Evolutionary conservation across 2,113 vertebrate species (phyloP).

Genomic region (Panthera tigris): DNA sequence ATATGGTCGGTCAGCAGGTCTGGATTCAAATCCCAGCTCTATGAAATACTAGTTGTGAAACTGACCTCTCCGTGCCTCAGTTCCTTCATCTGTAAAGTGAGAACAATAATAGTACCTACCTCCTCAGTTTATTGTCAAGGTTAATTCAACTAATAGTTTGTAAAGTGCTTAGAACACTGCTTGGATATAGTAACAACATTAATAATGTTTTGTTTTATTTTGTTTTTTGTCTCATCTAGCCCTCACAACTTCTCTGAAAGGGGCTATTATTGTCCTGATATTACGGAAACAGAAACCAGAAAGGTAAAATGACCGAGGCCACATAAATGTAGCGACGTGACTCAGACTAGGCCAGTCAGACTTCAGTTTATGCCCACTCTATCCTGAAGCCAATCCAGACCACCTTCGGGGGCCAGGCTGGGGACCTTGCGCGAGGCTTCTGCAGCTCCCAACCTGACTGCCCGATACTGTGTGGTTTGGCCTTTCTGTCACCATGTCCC

Average conservation of each 20-base stretch:
- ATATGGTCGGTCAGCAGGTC: not conserved
- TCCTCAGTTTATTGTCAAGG: not conserved
- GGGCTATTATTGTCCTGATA: not conserved
- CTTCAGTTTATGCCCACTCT: not conserved
- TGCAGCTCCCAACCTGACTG: not conserved
- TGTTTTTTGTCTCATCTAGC: not conserved
- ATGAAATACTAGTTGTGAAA: not conserved
- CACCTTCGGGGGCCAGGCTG: not conserved
- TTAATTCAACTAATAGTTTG: not conserved
- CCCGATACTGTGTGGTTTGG: not conserved
- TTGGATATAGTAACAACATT: not conserved
- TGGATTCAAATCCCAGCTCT: not conserved
- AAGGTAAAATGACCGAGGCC: not conserved
- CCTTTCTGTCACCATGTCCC: not conserved
- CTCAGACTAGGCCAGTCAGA: not conserved
- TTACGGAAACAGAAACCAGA: slow-evolving; percentile 38
- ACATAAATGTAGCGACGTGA: not conserved
- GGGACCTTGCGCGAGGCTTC: not conserved
- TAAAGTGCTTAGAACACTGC: not conserved
- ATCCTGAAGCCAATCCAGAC: not conserved
- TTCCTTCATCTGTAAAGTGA: not conserved
- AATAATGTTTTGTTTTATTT: not conserved
- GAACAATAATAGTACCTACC: not conserved
- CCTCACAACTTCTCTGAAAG: not conserved
- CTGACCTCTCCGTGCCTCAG: not conserved